A percentile compares a stretch with the other conserved stretches of the same genome.
phyloP scores from a whole-genome alignment of 37 sponge, comb jelly and placozoan species.

The Beroe forskalii region DNA sequence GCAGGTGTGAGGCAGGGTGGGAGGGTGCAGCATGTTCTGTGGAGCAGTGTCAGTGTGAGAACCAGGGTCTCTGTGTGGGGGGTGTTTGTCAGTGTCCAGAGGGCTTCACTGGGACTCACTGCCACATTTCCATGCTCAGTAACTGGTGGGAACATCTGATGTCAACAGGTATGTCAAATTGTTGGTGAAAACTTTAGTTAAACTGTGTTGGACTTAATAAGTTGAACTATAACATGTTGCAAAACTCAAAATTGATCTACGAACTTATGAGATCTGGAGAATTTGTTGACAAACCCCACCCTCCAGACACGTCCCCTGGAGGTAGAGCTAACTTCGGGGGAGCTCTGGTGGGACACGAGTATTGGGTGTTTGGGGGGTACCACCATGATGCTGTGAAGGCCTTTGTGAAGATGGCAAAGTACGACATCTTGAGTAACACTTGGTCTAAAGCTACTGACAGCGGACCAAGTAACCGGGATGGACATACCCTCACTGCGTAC shows the following conservation, averaged over 20 bases:
- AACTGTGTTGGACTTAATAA: too few relatives aligned
- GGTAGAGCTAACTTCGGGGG: slow-evolving; percentile 50
- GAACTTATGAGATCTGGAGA: too few relatives aligned
- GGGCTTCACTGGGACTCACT: not conserved
- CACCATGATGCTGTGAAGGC: not conserved
- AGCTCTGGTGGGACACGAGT: slow-evolving; percentile 18
- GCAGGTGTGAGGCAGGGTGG: slow-evolving; percentile 17
- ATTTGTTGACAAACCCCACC: too few relatives aligned
- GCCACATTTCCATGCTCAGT: not conserved
- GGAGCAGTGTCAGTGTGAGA: not conserved
- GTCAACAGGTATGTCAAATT: not conserved
- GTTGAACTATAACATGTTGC: too few relatives aligned
- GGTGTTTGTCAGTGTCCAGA: not conserved
- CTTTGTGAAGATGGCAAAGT: slow-evolving; percentile 42
- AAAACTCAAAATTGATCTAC: too few relatives aligned
- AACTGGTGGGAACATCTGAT: slow-evolving; percentile 11
- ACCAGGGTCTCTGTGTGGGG: not conserved
- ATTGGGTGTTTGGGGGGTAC: slow-evolving; percentile 63
- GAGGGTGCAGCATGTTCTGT: not conserved
- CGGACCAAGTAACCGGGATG: slow-evolving; percentile 17
- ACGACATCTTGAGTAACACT: not conserved
- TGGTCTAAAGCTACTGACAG: slow-evolving; percentile 19
- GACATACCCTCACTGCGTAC: slow-evolving; percentile 46
- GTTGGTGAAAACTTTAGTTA: not conserved
- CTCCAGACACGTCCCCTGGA: not conserved